These are phyloP conservation scores for Palaemon carinicauda DNA, from an alignment of 1,140 invertebrate species.

Conservation along the genomic window DNA sequence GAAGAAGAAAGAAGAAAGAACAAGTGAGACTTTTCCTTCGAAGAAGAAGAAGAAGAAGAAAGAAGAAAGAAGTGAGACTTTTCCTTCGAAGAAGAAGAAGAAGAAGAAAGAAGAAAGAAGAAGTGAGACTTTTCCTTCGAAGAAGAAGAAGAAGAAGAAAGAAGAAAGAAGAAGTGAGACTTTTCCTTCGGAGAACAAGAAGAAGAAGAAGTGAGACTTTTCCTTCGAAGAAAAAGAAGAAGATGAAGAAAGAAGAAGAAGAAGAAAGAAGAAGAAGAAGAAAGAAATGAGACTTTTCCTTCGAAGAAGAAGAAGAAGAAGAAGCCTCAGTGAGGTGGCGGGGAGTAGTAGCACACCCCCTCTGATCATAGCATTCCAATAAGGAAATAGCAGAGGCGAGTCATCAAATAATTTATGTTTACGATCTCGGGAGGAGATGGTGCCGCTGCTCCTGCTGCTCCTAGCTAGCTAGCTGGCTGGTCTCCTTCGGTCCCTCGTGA, in stretches of 20 bases:
- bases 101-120: too few relatives aligned
- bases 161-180: too few relatives aligned
- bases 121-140: background rate
- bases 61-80: too few relatives aligned
- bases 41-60: background rate
- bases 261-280: background rate
- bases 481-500: slow-evolving; percentile 43
- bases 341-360: background rate
- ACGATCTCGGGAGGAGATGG: slow-evolving; percentile 9
- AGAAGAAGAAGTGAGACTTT: background rate
- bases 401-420: slow-evolving; percentile 50
- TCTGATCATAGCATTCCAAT: background rate
- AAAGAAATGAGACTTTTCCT: too few relatives aligned
- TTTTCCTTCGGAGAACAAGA: background rate
- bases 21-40: too few relatives aligned
- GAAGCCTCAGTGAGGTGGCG: background rate
- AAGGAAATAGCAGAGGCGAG: slow-evolving; percentile 27
- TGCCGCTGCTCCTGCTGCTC: too few relatives aligned
- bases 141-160: background rate
- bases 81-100: background rate
- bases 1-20: too few relatives aligned
- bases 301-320: background rate
- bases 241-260: background rate
- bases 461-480: too few relatives aligned
- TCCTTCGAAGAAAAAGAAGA: background rate